phyloP scores from a whole-genome alignment of 2,888 invertebrate genomes.

The Bimastos eiseni region DNA sequence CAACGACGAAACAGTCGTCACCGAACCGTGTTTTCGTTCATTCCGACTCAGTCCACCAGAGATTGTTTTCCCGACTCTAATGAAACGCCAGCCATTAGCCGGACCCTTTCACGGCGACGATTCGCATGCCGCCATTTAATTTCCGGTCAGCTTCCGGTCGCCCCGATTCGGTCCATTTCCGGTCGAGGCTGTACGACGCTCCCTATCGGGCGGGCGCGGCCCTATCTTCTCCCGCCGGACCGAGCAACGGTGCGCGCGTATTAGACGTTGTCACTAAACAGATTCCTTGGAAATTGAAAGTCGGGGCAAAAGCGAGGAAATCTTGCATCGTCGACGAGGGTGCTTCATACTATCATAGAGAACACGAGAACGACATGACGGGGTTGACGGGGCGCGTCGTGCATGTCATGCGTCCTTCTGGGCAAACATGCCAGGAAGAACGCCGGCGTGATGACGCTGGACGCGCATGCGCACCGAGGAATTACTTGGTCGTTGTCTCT shows the following conservation, averaged over 20 bases:
- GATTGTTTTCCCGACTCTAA: conserved; percentile 9
- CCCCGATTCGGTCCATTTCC: neutral
- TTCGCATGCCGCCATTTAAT: conserved; percentile 16
- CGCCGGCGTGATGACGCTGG: neutral
- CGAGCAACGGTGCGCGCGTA: neutral
- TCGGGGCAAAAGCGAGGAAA: neutral
- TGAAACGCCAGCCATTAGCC: conserved; percentile 19
- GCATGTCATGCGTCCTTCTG: neutral
- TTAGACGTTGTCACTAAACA: conserved; percentile 15
- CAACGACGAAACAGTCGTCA: neutral
- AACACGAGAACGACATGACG: conserved; percentile 7
- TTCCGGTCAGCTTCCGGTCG: neutral
- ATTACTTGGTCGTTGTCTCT: neutral
- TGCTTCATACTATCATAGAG: neutral
- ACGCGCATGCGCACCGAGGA: neutral
- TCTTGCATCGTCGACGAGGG: neutral
- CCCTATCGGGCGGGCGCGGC: neutral
- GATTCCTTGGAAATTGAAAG: conserved; percentile 14
- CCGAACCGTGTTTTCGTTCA: conserved; percentile 17
- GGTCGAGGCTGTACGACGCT: neutral
- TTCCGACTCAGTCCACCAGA: neutral
- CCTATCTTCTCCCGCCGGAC: neutral
- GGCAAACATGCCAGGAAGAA: neutral
- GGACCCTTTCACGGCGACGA: neutral
- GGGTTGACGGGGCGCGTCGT: neutral